Percentiles rank a stretch among this genome's conserved stretches.
These are phyloP conservation scores for Chrysomela aeneicollis DNA, from an alignment of 2,888 invertebrate species.

Conservation along the genomic window DNA sequence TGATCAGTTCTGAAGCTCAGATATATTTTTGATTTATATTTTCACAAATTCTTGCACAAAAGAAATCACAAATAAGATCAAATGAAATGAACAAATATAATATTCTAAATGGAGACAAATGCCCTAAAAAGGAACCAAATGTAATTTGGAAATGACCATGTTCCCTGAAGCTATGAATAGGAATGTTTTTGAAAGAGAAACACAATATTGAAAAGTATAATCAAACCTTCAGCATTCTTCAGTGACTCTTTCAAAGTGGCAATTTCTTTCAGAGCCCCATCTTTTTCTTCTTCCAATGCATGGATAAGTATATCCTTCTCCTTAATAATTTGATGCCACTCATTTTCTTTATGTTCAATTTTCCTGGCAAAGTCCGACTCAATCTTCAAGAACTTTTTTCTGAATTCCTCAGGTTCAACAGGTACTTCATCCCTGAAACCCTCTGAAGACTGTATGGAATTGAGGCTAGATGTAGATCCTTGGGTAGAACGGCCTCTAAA, in stretches of 20 bases:
- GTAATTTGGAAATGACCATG: not conserved
- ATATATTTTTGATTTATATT: no score
- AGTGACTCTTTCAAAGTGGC: conserved; percentile 67
- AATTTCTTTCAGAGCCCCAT: conserved; percentile 66
- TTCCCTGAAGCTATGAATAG: not conserved
- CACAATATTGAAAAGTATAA: not conserved
- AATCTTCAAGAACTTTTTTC: conserved; percentile 62
- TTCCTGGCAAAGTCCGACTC: conserved; percentile 69
- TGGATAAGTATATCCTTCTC: conserved; percentile 67
- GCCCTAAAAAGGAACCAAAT: not conserved
- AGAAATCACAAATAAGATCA: no score
- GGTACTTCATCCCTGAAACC: conserved; percentile 64
- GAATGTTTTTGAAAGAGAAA: no score
- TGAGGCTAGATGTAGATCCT: conserved; percentile 62
- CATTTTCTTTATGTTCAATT: conserved; percentile 70
- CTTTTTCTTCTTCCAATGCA: conserved; percentile 66
- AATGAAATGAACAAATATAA: no score
- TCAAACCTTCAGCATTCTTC: conserved; percentile 75
- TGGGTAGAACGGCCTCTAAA: conserved; percentile 61
- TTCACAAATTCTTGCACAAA: no score
- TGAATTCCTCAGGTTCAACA: conserved; percentile 61
- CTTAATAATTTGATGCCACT: conserved; percentile 72
- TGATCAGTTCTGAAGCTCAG: no score
- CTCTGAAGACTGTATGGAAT: conserved; percentile 60
- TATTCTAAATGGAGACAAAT: no score